These are phyloP conservation scores for Hermaeophaga mercurialis DNA, from an alignment of 2,888 invertebrate species.

Conservation along the genomic window DNA sequence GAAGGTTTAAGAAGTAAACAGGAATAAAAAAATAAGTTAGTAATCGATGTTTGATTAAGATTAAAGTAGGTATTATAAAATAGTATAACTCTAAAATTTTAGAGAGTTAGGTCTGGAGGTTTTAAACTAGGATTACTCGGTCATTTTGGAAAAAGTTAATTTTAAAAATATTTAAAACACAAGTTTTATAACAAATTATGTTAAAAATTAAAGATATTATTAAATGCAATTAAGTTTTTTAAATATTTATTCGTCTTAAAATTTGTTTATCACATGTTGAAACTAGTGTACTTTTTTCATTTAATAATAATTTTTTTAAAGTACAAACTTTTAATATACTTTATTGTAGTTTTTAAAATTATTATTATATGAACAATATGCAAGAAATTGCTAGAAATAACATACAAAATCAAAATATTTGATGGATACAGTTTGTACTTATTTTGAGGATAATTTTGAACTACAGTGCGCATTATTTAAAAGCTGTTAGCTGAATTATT, in stretches of 20 bases:
- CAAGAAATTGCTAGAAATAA: too few relatives aligned
- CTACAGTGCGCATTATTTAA: slow-evolving; percentile 7
- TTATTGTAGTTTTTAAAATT: too few relatives aligned
- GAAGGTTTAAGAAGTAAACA: slow-evolving; percentile 37
- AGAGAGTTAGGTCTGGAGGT: slow-evolving; percentile 6
- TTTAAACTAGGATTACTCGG: neutral
- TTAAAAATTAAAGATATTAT: too few relatives aligned
- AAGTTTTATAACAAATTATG: too few relatives aligned
- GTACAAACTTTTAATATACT: too few relatives aligned
- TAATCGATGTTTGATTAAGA: slow-evolving; percentile 31
- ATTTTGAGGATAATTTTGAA: neutral
- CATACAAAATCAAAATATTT: neutral
- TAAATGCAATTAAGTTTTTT: too few relatives aligned
- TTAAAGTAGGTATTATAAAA: slow-evolving; percentile 40
- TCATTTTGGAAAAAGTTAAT: neutral
- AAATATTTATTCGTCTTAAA: too few relatives aligned
- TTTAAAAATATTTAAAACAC: too few relatives aligned
- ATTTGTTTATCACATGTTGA: too few relatives aligned
- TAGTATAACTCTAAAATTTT: slow-evolving; percentile 42
- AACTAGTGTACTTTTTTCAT: too few relatives aligned
- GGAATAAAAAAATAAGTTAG: slow-evolving; percentile 29
- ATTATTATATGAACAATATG: too few relatives aligned
- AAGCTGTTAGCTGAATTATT: slow-evolving; percentile 36
- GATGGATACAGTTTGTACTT: slow-evolving; percentile 6
- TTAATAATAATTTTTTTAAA: too few relatives aligned